Evolutionary conservation across 1,140 invertebrate species (phyloP).

Genomic region (Paraescarpia echinospica): DNA sequence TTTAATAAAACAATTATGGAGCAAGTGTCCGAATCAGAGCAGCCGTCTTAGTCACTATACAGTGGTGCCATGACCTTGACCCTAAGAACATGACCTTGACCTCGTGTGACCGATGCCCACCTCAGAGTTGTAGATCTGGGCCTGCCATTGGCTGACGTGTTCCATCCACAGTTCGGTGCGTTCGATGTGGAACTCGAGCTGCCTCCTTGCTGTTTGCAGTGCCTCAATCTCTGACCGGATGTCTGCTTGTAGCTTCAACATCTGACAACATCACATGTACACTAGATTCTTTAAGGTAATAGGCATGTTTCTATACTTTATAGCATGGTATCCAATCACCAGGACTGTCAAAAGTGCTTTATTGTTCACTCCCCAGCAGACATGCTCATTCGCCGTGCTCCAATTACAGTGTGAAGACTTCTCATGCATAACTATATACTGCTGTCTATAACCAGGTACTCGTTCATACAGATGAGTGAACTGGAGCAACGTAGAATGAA

Average conservation of each 20-base stretch:
- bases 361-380: too few species aligned
- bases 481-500: too few species aligned
- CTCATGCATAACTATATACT: too few species aligned
- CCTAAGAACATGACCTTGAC: not conserved
- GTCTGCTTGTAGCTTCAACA: slow-evolving; percentile 50
- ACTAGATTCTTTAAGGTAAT: too few species aligned
- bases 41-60: not conserved
- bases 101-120: slow-evolving; percentile 54
- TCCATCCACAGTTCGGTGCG: slow-evolving; percentile 86
- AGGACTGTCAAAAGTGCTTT: too few species aligned
- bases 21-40: not conserved
- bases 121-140: slow-evolving; percentile 78
- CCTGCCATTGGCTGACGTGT: slow-evolving; percentile 82
- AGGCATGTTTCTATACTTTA: not conserved
- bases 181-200: slow-evolving; percentile 80
- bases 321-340: not conserved
- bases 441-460: too few species aligned
- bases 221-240: slow-evolving; percentile 81
- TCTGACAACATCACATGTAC: slow-evolving; percentile 22
- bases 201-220: slow-evolving; percentile 74
- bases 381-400: too few species aligned
- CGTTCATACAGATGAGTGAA: too few species aligned
- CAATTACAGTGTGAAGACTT: too few species aligned
- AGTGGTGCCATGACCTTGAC: not conserved
- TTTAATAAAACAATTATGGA: too few species aligned